A percentile compares a stretch with the other conserved stretches of the same genome.
Evolutionary conservation across 2,888 invertebrate genomes (phyloP).

Genomic region (Agrenia bidenticulata): DNA sequence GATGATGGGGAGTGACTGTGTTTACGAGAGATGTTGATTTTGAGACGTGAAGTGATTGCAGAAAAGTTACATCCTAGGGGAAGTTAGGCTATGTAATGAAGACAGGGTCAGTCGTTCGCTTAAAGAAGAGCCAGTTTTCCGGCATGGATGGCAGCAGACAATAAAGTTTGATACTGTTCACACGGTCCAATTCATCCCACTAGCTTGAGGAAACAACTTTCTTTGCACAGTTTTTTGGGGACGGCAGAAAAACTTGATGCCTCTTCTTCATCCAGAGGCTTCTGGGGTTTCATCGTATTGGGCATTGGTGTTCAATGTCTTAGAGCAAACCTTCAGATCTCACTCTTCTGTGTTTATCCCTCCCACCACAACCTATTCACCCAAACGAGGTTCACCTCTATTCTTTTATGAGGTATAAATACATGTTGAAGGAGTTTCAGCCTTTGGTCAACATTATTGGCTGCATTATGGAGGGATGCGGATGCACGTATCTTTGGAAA

Average conservation of each 20-base stretch:
- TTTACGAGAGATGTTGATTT: slow-evolving; percentile 18
- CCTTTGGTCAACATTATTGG: too few relatives aligned
- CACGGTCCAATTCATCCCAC: slow-evolving; percentile 50
- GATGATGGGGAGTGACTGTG: neutral
- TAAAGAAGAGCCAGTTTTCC: slow-evolving; percentile 32
- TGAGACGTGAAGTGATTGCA: slow-evolving; percentile 36
- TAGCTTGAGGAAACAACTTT: slow-evolving; percentile 52
- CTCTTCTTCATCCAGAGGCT: slow-evolving; percentile 21
- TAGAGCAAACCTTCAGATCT: too few relatives aligned
- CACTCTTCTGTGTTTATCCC: too few relatives aligned
- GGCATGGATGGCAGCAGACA: slow-evolving; percentile 45
- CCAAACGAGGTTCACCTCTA: too few relatives aligned
- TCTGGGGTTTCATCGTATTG: slow-evolving; percentile 5
- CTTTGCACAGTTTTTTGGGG: slow-evolving; percentile 10
- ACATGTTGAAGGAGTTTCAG: too few relatives aligned
- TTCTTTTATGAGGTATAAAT: too few relatives aligned
- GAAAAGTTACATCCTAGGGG: slow-evolving; percentile 23
- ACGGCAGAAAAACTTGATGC: slow-evolving; percentile 5
- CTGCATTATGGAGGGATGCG: too few relatives aligned
- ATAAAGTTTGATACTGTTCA: slow-evolving; percentile 53
- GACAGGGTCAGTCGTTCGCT: slow-evolving; percentile 16
- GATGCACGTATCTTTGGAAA: too few relatives aligned
- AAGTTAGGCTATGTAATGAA: slow-evolving; percentile 16
- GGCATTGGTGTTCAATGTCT: too few relatives aligned
- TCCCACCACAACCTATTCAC: too few relatives aligned